Evolutionary conservation across 2,888 invertebrate genomes (phyloP).

Genomic region (Saturnia japonica): DNA sequence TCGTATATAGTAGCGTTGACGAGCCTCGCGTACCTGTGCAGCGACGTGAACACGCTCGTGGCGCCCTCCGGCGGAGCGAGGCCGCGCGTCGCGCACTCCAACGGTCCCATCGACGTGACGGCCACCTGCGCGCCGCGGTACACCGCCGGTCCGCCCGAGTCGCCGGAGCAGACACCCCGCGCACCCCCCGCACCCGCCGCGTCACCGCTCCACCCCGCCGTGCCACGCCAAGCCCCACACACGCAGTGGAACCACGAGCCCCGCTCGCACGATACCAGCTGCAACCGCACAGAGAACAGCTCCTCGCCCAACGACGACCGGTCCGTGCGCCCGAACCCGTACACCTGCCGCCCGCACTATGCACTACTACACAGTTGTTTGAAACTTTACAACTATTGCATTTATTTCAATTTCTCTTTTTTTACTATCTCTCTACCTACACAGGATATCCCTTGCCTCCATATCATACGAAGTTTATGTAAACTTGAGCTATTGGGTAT

Average conservation of each 20-base stretch:
- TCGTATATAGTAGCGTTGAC: conserved; percentile 58
- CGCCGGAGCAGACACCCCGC: conserved; percentile 68
- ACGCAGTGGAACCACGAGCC: conserved; percentile 53
- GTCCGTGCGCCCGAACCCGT: conserved; percentile 68
- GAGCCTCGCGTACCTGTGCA: conserved; percentile 54
- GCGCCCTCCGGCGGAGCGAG: conserved; percentile 35
- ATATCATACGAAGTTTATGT: no score
- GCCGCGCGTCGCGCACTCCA: conserved; percentile 45
- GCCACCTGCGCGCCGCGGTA: conserved; percentile 53
- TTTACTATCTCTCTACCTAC: no score
- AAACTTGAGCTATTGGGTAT: no score
- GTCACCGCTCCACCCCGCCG: conserved; percentile 23
- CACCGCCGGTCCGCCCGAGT: conserved; percentile 69
- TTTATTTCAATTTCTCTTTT: no score
- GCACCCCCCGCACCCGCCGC: conserved; percentile 39
- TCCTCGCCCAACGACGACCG: conserved; percentile 48
- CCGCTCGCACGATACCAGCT: conserved; percentile 53
- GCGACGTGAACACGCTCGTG: conserved; percentile 66
- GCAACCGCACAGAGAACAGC: conserved; percentile 55
- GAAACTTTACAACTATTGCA: no score
- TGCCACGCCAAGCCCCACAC: conserved; percentile 41
- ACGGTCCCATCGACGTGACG: conserved; percentile 67
- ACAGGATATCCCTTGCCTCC: no score
- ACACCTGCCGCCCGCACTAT: conserved; percentile 48
- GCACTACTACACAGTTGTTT: neutral